These are phyloP conservation scores for Auanema freiburgensis DNA, from an alignment of 2,888 invertebrate species.

Conservation along the genomic window DNA sequence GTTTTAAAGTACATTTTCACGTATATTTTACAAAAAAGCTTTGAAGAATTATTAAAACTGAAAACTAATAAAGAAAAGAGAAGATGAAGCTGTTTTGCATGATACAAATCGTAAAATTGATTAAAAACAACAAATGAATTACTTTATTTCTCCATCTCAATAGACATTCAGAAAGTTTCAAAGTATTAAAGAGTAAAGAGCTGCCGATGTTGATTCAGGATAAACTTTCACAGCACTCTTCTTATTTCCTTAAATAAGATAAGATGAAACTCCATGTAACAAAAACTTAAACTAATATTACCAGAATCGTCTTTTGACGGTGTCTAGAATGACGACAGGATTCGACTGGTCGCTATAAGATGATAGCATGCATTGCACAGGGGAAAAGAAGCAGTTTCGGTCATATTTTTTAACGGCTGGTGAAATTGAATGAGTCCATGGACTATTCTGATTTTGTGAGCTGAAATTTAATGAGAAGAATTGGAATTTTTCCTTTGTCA, in stretches of 20 bases:
- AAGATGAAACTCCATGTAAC: neutral
- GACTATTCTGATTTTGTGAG: too few relatives aligned
- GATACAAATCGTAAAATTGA: too few relatives aligned
- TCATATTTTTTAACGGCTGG: conserved; percentile 46
- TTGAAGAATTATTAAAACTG: neutral
- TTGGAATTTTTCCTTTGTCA: too few relatives aligned
- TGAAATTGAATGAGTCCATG: neutral
- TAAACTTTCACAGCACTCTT: neutral
- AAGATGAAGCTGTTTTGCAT: too few relatives aligned
- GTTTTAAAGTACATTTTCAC: neutral
- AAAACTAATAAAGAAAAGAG: neutral
- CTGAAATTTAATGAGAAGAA: too few relatives aligned
- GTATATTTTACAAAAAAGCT: conserved; percentile 1
- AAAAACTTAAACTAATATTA: too few relatives aligned
- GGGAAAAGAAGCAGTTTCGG: conserved; percentile 53
- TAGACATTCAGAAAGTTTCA: too few relatives aligned
- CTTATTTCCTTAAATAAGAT: neutral
- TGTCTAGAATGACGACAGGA: conserved; percentile 19
- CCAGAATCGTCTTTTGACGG: too few relatives aligned
- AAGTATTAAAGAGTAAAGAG: too few relatives aligned
- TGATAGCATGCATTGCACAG: conserved; percentile 49
- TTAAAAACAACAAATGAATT: too few relatives aligned
- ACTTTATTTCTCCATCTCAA: too few relatives aligned
- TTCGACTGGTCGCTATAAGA: conserved; percentile 31
- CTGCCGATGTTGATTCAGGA: too few relatives aligned